These are phyloP conservation scores for Ectobius pallidus DNA, from an alignment of 2,888 invertebrate genomes.

Conservation along the genomic window DNA sequence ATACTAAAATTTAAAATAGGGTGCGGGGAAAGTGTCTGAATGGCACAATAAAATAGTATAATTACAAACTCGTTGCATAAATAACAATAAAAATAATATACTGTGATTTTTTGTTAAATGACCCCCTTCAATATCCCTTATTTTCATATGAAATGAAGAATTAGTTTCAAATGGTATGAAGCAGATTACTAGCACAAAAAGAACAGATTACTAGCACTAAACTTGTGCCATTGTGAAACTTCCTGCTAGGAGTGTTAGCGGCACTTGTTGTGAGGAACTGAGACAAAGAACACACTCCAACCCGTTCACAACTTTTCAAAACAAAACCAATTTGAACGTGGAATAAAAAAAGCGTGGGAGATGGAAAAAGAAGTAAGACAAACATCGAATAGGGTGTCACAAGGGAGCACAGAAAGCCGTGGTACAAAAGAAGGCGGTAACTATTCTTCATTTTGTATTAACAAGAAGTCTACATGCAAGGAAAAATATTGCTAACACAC, in stretches of 20 bases:
- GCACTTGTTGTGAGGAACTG: not conserved
- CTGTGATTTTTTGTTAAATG: no score
- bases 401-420: not conserved
- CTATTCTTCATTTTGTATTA: not conserved
- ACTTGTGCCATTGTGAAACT: not conserved
- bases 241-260: not conserved
- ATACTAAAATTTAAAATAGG: no score
- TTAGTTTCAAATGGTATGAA: constrained; percentile 3
- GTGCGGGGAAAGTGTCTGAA: no score
- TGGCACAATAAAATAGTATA: no score
- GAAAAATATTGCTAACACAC: no score
- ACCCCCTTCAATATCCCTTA: no score
- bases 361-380: not conserved
- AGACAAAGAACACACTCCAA: not conserved
- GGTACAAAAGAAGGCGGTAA: not conserved
- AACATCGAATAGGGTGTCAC: not conserved
- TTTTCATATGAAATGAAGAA: no score
- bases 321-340: constrained; percentile 18
- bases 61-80: no score
- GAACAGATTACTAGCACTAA: not conserved
- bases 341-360: not conserved
- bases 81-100: no score
- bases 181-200: no score
- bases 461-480: no score
- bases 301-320: constrained; percentile 15